These are phyloP conservation scores for Meda fulgida DNA, from an alignment of 2,797 vertebrate genomes.

Conservation along the genomic window DNA sequence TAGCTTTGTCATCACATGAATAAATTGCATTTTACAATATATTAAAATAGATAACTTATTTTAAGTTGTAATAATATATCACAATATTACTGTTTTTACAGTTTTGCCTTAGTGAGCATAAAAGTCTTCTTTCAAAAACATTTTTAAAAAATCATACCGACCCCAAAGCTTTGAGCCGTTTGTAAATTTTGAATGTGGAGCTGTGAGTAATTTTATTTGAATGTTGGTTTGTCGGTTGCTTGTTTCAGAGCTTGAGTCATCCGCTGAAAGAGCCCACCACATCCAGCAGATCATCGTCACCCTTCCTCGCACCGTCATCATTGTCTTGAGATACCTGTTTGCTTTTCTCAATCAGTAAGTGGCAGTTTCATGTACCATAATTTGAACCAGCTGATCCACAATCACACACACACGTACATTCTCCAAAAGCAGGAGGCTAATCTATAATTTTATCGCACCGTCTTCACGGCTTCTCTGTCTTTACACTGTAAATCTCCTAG, in stretches of 20 bases:
- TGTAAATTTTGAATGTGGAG: neutral
- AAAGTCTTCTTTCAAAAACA: neutral
- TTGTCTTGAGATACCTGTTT: slow-evolving; percentile 99
- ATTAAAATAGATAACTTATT: neutral
- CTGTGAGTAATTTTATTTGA: neutral
- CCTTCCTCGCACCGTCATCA: slow-evolving; percentile 88
- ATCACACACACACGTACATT: neutral
- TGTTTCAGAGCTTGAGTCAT: slow-evolving; percentile 88
- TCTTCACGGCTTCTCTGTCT: slow-evolving; percentile 2
- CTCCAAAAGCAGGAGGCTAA: neutral
- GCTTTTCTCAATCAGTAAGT: slow-evolving; percentile 99
- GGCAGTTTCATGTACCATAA: neutral
- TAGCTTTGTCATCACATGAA: neutral
- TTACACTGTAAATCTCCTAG: slow-evolving; percentile 32
- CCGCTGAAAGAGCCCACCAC: slow-evolving; percentile 90
- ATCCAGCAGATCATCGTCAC: slow-evolving; percentile 92
- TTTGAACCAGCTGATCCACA: neutral
- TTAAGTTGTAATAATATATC: neutral
- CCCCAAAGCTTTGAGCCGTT: neutral
- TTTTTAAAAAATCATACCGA: neutral
- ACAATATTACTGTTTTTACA: neutral
- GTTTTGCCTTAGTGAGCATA: neutral
- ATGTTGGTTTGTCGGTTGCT: neutral
- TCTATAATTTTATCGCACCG: neutral
- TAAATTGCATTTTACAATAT: neutral